A percentile compares a stretch with the other conserved stretches of the same genome.
phyloP scores from a whole-genome alignment of 2,113 vertebrate species.

The Psettodes erumei region DNA sequence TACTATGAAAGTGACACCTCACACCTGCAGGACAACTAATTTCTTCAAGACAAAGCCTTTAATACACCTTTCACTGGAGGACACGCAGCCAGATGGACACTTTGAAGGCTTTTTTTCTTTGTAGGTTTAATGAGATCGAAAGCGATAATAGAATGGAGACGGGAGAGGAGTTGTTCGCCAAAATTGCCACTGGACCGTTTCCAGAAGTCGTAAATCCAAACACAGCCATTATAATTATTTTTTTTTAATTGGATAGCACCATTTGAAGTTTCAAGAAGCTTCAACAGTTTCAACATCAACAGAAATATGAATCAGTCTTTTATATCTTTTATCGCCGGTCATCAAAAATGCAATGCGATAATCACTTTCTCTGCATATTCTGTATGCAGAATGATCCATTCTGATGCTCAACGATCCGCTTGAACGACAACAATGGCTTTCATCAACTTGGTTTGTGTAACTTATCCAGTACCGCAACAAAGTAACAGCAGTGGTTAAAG shows the following conservation, averaged over 20 bases:
- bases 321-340: no score
- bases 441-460: not conserved
- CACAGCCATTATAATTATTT: no score
- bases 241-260: not conserved
- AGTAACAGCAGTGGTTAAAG: not conserved
- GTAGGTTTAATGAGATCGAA: not conserved
- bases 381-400: not conserved
- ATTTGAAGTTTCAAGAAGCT: not conserved
- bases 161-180: not conserved
- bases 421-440: not conserved
- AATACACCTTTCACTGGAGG: slow-evolving; percentile 8
- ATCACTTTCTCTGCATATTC: not conserved
- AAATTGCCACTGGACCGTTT: not conserved
- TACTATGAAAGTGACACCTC: not conserved
- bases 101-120: not conserved
- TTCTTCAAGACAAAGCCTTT: slow-evolving; percentile 5
- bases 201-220: not conserved
- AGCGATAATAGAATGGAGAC: not conserved
- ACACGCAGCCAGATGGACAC: not conserved
- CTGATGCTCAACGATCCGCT: no score
- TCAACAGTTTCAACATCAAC: not conserved
- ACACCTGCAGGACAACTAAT: not conserved
- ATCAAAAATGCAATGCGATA: no score
- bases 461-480: not conserved
- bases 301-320: not conserved